Evolutionary conservation across 2,888 invertebrate genomes (phyloP).

Genomic region (Copidosoma aretas): DNA sequence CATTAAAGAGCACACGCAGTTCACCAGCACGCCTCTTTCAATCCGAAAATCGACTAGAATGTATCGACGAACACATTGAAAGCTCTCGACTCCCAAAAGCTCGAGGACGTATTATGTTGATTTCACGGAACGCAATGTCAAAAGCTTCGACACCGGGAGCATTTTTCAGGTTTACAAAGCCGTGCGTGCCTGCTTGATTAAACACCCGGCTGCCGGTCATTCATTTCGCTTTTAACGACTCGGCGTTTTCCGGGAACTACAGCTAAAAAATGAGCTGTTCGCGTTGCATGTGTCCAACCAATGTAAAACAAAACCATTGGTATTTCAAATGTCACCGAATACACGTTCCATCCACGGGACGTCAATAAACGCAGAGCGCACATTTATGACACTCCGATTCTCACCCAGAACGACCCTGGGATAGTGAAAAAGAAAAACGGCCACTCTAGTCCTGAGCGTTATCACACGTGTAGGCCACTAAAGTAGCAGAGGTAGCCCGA

Average conservation of each 20-base stretch:
- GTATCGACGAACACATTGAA: conserved; percentile 21
- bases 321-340: no score
- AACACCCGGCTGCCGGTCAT: not conserved
- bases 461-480: no score
- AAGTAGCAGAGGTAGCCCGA: no score
- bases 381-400: no score
- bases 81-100: not conserved
- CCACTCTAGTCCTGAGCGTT: not conserved
- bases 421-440: not conserved
- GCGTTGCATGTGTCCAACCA: no score
- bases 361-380: no score
- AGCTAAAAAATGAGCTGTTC: no score
- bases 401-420: no score
- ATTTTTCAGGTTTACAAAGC: not conserved
- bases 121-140: not conserved
- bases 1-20: not conserved
- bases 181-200: not conserved
- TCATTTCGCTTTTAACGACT: not conserved
- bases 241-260: no score
- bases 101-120: not conserved
- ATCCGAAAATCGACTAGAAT: conserved; percentile 18
- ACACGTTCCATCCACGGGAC: no score
- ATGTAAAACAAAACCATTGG: no score
- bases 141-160: no score
- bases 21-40: conserved; percentile 26